Conservation (phyloP, 2,888 invertebrate genomes). For the Gari tellinella region DNA sequence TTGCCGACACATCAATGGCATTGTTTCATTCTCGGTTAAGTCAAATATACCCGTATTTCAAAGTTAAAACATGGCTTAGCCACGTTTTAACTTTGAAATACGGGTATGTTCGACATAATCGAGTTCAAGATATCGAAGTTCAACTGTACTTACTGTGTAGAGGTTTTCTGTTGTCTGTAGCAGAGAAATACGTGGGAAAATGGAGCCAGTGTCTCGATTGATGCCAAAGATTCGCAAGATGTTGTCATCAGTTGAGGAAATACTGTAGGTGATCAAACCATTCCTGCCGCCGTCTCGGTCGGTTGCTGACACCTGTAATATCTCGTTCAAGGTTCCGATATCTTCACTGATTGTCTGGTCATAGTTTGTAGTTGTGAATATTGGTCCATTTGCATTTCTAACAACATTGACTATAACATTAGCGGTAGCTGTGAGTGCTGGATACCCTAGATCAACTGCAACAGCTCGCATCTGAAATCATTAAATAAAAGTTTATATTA, state of each 20-base stretch:
- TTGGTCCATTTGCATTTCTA: conserved; percentile 72
- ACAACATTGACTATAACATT: conserved; percentile 72
- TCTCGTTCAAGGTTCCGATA: conserved; percentile 54
- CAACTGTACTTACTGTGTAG: conserved; percentile 63
- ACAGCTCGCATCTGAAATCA: conserved; percentile 69
- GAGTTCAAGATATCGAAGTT: too few species aligned
- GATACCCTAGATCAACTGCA: conserved; percentile 73
- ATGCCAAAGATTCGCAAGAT: conserved; percentile 92
- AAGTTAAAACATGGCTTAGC: too few species aligned
- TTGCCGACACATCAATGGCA: too few species aligned
- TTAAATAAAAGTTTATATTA: too few species aligned
- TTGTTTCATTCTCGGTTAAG: too few species aligned
- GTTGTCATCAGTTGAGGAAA: conserved; percentile 60
- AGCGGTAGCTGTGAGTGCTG: conserved; percentile 63
- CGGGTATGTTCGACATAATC: too few species aligned
- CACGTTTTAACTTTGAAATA: too few species aligned
- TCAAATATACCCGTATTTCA: too few species aligned
- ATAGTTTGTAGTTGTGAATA: conserved; percentile 58
- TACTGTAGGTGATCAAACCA: conserved; percentile 71
- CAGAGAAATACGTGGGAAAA: conserved; percentile 72
- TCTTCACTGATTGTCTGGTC: conserved; percentile 66
- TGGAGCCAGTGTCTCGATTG: conserved; percentile 90
- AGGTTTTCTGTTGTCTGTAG: conserved; percentile 58
- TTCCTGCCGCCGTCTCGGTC: conserved; percentile 65
- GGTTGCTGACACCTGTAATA: conserved; percentile 58